Conservation (phyloP, 2,888 invertebrate genomes). For the Ischnura elegans region DNA sequence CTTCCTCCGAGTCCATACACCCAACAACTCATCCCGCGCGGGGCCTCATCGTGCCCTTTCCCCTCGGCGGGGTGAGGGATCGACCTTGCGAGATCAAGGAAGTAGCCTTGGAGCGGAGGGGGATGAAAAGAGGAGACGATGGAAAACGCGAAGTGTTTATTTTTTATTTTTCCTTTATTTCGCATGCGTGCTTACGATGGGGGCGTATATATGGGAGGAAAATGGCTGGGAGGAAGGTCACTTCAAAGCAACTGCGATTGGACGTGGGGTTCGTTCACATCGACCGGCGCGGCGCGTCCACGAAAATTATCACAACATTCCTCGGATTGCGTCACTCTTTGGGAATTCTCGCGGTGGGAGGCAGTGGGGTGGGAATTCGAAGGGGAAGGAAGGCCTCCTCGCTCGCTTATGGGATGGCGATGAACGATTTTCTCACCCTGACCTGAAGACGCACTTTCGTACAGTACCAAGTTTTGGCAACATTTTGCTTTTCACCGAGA, state of each 20-base stretch:
- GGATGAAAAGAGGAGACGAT: background rate
- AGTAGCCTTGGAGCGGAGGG: constrained; percentile 28
- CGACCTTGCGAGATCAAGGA: constrained; percentile 47
- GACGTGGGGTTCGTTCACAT: constrained; percentile 34
- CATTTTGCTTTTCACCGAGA: background rate
- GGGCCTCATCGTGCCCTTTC: background rate
- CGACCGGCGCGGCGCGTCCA: constrained; percentile 43
- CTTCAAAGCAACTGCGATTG: background rate
- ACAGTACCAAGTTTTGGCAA: background rate
- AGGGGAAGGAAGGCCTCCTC: no score
- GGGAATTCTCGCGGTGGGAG: background rate
- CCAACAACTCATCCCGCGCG: background rate
- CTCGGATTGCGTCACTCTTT: constrained; percentile 31
- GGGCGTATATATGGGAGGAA: background rate
- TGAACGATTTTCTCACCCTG: background rate
- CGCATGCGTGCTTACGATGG: background rate
- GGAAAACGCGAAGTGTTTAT: background rate
- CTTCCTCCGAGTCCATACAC: background rate
- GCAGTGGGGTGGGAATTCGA: no score
- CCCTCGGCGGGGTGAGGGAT: background rate
- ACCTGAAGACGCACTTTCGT: background rate
- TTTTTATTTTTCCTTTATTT: no score
- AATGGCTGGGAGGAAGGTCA: background rate
- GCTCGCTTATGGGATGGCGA: background rate
- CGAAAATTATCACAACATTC: constrained; percentile 56